phyloP scores from a whole-genome alignment of 2,888 invertebrate species.

The Hypolimnas misippus region DNA sequence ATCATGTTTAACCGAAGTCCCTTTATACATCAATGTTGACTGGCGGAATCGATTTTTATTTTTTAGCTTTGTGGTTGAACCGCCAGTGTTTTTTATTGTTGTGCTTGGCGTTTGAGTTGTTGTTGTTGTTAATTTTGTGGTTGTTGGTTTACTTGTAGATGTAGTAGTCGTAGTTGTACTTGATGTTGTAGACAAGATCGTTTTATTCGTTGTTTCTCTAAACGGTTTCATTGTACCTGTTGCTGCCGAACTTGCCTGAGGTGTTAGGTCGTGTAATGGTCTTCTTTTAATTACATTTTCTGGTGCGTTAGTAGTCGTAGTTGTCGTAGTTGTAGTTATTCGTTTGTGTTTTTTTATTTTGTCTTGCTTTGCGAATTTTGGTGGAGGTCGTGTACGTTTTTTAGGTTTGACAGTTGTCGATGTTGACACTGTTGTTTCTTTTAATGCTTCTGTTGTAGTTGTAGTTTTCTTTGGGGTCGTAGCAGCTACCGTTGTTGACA shows the following conservation, averaged over 20 bases:
- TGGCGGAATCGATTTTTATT: conserved; percentile 71
- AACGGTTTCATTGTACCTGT: conserved; percentile 54
- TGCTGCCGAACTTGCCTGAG: conserved; percentile 68
- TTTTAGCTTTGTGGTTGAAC: conserved; percentile 53
- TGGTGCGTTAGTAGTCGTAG: conserved; percentile 53
- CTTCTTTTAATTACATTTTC: conserved; percentile 54
- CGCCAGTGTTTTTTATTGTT: conserved; percentile 25
- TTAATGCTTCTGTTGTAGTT: conserved; percentile 47
- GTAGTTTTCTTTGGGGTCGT: conserved; percentile 38
- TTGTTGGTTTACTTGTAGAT: conserved; percentile 50
- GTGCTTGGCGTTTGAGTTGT: conserved; percentile 38
- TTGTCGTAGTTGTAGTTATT: conserved; percentile 58
- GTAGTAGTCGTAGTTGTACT: conserved; percentile 37
- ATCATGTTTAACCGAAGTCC: conserved; percentile 78
- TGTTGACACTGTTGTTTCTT: conserved; percentile 47
- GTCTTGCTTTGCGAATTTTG: conserved; percentile 63
- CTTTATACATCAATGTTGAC: conserved; percentile 71
- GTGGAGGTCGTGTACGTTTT: conserved; percentile 73
- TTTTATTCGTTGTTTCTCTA: conserved; percentile 48
- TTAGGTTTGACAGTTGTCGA: conserved; percentile 57
- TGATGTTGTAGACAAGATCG: conserved; percentile 49
- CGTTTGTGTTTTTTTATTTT: conserved; percentile 74
- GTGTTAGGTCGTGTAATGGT: conserved; percentile 62
- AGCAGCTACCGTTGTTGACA: conserved; percentile 44
- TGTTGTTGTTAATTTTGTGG: conserved; percentile 41